Conservation (phyloP, 2,797 vertebrate species). For the Hapalemur alaotrensis region DNA sequence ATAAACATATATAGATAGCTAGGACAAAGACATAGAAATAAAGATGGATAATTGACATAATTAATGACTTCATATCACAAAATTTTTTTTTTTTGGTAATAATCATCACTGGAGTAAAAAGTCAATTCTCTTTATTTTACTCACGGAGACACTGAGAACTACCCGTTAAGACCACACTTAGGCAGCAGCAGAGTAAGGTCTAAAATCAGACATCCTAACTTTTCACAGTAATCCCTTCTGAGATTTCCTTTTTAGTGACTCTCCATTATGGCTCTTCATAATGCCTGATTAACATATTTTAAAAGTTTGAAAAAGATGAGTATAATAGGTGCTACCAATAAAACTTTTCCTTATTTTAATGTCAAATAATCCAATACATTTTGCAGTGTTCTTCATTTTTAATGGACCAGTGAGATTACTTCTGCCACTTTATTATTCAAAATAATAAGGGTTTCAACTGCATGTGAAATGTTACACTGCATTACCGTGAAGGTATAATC, state of each 20-base stretch:
- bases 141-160: neutral
- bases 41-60: neutral
- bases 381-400: neutral
- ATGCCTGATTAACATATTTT: neutral
- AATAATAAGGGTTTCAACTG: slow-evolving; percentile 75
- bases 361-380: slow-evolving; percentile 2
- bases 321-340: neutral
- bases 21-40: neutral
- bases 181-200: neutral
- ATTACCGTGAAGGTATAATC: slow-evolving; percentile 75
- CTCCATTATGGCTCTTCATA: neutral
- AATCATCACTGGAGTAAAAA: neutral
- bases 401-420: slow-evolving; percentile 39
- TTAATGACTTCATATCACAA: neutral
- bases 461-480: slow-evolving; percentile 73
- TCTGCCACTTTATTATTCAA: slow-evolving; percentile 58
- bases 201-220: neutral
- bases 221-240: neutral
- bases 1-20: neutral
- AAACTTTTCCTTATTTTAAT: neutral
- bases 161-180: neutral
- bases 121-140: neutral
- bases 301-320: neutral
- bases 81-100: neutral
- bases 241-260: neutral